Evolutionary conservation across 2,113 vertebrate genomes (phyloP), one percentile per base, ranked within the genome.

Genomic region (Brachyhypopomus occidentalis): DNA sequence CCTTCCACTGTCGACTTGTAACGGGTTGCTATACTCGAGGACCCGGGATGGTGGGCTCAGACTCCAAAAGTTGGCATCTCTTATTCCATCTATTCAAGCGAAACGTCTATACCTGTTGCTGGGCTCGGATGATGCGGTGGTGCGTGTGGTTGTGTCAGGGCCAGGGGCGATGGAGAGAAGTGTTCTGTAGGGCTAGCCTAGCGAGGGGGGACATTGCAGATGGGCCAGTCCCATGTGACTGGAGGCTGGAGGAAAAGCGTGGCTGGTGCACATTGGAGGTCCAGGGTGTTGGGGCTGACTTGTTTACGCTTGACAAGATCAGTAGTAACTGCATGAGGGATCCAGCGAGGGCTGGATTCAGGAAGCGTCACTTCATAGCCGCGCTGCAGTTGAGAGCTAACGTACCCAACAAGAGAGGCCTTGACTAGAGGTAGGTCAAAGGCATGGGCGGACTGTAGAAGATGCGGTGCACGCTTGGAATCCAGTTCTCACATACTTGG

Each of bases 31-130:
- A 17, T 75, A 60, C 11, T 55, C 72, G 0, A n/a, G 72, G 27
- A 30, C 30, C 27, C 16, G 5, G 11, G 52, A 75, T 60, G 73
- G 73, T n/a, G 55, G 27, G 0, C 56, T 75, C 5, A 55, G 55
- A 2, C 22, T 75, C 2, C 36, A 20, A 4, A 75, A 75, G 11
- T 27, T 75, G 0, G 19, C 52, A 16, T 2, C 5, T 3, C 23
- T 25, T 5, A 41, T 82, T 14, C 75, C 66, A 9, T 77, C 56
- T 1, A 77, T 63, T 63, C 80, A 76, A 58, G 80, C 52, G 0
- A n/a, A 62, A 14, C 9, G 22, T 5, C 25, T 74, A 12, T 30
- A 11, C 4, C 1, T 20, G 3, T 36, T 63, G 4, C 3, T 23
- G 8, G 2, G 5, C 52, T 72, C 67, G 0, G 1, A 14, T 2